Evolutionary conservation across 1,140 invertebrate genomes (phyloP), one percentile per base, ranked within the genome.

Genomic region (Thalassaphorura encarpata): DNA sequence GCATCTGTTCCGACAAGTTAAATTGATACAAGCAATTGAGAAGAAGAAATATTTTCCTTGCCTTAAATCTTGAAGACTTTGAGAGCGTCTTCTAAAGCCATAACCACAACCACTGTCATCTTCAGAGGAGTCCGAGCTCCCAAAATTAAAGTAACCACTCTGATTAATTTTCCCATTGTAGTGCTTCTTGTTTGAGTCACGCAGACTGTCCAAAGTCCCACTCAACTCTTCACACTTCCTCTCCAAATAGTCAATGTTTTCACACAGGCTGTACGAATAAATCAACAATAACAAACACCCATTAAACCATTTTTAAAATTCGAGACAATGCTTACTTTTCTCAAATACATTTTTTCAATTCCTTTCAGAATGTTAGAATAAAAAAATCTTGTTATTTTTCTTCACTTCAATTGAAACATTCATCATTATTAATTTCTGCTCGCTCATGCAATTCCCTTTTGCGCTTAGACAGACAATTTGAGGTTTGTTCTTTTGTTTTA

Each of bases 171-270:
- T 55, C 45, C 26, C 58, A 1, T 55, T 67, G 61, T 52, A 65
- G 46, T 15, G 54, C 52, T 59, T 58, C 49, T 56, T 62, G 52
- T 53, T 52, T 47, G 66, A 64, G 50, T 68, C 60, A 51, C 71
- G 66, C 15, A 84, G 69, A 62, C 88, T 83, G 56, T 90, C 83
- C 54, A 86, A 73, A 67, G 80, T 80, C 66, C 82, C 81, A 65
- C 86, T 85, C 40, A 90, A 72, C 62, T 91, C 87, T 61, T 91
- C 86, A 63, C 81, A 83, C 67, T 81, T 82, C n/a, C 72, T 68
- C 69, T 92, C 88, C 53, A 90, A 72, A 42, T 76, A 77, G 67
- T 90, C 87, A 49, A 89, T 81, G 55, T 78, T 87, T 31, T 77
- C 71, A 61, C 78, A 78, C 63, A 89, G 74, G 48, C 69, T 69